Base-by-base conservation (phyloP, 2,797 vertebrate species). In the Takifugu rubripes region DNA sequence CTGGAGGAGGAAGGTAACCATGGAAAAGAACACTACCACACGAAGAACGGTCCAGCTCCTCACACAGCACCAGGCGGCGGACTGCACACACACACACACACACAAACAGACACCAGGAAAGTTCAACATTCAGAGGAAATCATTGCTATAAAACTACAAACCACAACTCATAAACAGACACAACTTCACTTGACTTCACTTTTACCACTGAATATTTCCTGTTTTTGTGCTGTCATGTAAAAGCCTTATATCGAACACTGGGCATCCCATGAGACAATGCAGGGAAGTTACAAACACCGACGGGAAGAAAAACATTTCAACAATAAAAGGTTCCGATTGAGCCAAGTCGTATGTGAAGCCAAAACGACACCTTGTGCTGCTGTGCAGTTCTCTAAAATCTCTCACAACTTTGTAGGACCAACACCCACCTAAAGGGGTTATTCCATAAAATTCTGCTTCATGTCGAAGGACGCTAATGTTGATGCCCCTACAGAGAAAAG, bases 1-100 rank as follows among this genome's bases (percentile, higher is more conserved):
- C 96, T 90, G 97, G 97, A 31, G 97, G 95, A 5, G 96, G 97
- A 68, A 99, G 86, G 84, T 99, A 99, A 36, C 97, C 97, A 6
- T 99, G 96, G 77, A 99, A 99, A 27, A 99, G 94, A 67, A 99
- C 97, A 2, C 96, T 98, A 66, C 97, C 97, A 74, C 97, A 99
- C 0, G 97, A 98, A 0, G 97, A 99, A 17, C 96, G 93, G 68
- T 99, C 97, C 83, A 99, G 85, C 68, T 99, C 97, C 83, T 99
- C 97, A 85, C 97, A 99, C 3, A 99, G 81, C 56, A 97, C 90
- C 70, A 99, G 85, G 64, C 96, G 92, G 49, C 94, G 92, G 33
- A 99, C 97, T 98, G 66, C 49, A 45, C 29, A 43, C 44, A 43
- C 29, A 57, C 24, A 56, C 25, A 44, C 5, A 54, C 61, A 54